Conservation (phyloP, 2,797 vertebrate genomes). For the Knipowitschia caucasica region DNA sequence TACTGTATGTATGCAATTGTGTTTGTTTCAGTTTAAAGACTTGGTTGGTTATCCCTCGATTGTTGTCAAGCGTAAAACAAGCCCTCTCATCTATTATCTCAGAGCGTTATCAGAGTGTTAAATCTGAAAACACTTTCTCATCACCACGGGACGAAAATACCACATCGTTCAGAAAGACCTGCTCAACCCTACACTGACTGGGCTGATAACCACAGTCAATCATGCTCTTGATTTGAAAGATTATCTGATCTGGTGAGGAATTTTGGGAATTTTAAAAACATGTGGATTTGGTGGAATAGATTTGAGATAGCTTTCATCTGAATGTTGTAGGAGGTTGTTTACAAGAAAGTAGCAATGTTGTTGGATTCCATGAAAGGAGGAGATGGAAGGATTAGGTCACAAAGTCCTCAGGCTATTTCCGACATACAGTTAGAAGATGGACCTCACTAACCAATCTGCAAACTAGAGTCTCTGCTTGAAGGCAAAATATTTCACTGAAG, state of each 20-base stretch:
- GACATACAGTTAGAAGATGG: conserved; percentile 12
- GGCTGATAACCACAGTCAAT: conserved; percentile 9
- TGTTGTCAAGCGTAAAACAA: neutral
- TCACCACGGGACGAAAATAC: conserved; percentile 45
- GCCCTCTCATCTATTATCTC: neutral
- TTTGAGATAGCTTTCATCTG: conserved; percentile 17
- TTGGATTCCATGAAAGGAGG: conserved; percentile 16
- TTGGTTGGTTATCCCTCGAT: neutral
- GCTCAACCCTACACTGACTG: conserved; percentile 21
- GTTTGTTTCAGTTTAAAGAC: neutral
- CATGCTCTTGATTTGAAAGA: neutral
- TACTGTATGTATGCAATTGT: too few relatives aligned
- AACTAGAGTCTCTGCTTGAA: neutral
- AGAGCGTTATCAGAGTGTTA: conserved; percentile 25
- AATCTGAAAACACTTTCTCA: conserved; percentile 47
- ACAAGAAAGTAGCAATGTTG: conserved; percentile 16
- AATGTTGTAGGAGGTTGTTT: conserved; percentile 28
- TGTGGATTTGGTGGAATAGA: neutral
- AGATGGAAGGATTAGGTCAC: conserved; percentile 40
- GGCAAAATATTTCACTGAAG: too few relatives aligned
- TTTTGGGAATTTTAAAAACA: neutral
- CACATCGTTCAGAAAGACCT: conserved; percentile 24
- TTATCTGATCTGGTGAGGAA: neutral
- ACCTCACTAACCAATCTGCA: neutral
- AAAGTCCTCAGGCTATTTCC: conserved; percentile 36